These are phyloP conservation scores for Pollimyrus isidori DNA, from an alignment of 2,113 vertebrate species.

Conservation along the genomic window DNA sequence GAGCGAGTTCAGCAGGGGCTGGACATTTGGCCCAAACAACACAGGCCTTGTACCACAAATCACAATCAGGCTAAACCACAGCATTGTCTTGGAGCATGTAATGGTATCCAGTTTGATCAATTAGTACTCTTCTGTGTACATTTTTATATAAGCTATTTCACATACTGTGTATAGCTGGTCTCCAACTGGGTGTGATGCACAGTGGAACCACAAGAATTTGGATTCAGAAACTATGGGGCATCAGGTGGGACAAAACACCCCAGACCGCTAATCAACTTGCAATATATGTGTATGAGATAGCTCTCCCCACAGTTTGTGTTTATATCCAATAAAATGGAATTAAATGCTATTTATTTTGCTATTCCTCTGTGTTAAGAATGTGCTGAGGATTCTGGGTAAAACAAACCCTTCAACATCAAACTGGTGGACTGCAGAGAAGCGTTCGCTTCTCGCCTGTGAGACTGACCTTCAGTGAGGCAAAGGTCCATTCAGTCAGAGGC, in stretches of 20 bases:
- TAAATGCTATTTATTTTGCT: not conserved
- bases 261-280: not conserved
- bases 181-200: not conserved
- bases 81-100: not conserved
- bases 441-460: slow-evolving; percentile 24
- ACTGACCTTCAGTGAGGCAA: slow-evolving; percentile 32
- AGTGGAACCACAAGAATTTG: not conserved
- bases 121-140: not conserved
- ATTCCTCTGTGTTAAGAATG: not conserved
- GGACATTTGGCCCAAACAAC: not conserved
- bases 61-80: not conserved
- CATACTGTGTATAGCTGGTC: not conserved
- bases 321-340: not conserved
- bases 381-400: not conserved
- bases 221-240: not conserved
- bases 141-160: not conserved
- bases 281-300: not conserved
- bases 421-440: slow-evolving; percentile 5
- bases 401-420: not conserved
- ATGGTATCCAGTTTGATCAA: not conserved
- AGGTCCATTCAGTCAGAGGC: slow-evolving; percentile 23
- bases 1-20: not conserved
- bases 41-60: not conserved
- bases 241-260: not conserved
- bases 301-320: not conserved